Percentiles rank a stretch among this genome's conserved stretches.
These are phyloP conservation scores for Sebastes trivittatus DNA, from an alignment of 2,797 vertebrate genomes.

Conservation along the genomic window DNA sequence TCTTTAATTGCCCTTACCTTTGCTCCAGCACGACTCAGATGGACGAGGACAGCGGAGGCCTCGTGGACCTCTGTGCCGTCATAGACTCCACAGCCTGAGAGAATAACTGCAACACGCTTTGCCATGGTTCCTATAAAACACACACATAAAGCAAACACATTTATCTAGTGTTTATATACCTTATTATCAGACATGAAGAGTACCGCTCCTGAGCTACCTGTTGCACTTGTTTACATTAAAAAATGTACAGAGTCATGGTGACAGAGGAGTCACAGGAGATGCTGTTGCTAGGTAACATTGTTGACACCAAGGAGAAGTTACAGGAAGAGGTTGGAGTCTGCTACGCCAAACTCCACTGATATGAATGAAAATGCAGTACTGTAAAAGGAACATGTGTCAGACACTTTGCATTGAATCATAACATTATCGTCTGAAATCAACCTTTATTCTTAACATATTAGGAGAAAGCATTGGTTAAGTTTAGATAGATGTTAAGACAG, in stretches of 20 bases:
- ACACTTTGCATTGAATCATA: neutral
- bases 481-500: neutral
- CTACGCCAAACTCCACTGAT: neutral
- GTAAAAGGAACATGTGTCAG: neutral
- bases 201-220: neutral
- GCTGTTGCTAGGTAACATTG: slow-evolving; percentile 23
- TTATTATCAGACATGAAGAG: neutral
- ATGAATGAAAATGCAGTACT: neutral
- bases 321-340: neutral
- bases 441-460: neutral
- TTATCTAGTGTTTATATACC: neutral
- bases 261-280: neutral
- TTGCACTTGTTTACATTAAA: neutral
- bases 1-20: slow-evolving; percentile 76
- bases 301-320: neutral
- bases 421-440: neutral
- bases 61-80: slow-evolving; percentile 91
- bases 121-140: slow-evolving; percentile 78
- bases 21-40: slow-evolving; percentile 88
- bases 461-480: neutral
- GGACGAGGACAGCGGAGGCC: slow-evolving; percentile 87
- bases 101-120: slow-evolving; percentile 87
- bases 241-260: slow-evolving; percentile 28
- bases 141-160: neutral
- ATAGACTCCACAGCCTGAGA: slow-evolving; percentile 89